Evolutionary conservation across 2,888 invertebrate genomes (phyloP).

Genomic region (Archaeoteleia sp.): DNA sequence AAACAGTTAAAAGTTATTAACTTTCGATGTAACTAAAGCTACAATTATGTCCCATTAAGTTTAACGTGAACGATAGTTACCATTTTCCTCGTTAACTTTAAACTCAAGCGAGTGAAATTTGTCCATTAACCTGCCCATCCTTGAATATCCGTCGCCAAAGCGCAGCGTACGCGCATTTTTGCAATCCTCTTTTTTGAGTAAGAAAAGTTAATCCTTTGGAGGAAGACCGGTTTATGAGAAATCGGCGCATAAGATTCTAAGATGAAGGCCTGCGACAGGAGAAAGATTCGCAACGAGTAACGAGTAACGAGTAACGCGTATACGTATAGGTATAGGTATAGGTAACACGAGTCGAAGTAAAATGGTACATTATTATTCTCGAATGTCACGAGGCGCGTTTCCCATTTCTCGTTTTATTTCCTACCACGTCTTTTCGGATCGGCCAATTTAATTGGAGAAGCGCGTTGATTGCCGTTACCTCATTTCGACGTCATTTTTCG

Average conservation of each 20-base stretch:
- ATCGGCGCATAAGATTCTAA: constrained; percentile 53
- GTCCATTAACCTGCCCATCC: no score
- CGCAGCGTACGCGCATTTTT: no score
- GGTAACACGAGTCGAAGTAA: constrained; percentile 34
- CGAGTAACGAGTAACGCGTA: constrained; percentile 49
- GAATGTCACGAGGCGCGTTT: constrained; percentile 11
- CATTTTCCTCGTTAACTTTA: no score
- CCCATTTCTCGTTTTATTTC: background rate
- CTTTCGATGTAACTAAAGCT: no score
- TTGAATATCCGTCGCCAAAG: no score
- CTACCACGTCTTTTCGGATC: background rate
- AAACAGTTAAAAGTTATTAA: no score
- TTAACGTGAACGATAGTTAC: no score
- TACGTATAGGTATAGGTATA: constrained; percentile 18
- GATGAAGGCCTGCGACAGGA: constrained; percentile 35
- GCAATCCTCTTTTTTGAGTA: constrained; percentile 1
- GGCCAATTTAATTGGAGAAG: no score
- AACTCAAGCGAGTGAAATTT: no score
- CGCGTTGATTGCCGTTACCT: no score
- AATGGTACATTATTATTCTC: constrained; percentile 39
- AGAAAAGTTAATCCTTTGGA: constrained; percentile 38
- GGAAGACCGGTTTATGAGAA: constrained; percentile 52
- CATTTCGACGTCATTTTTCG: no score
- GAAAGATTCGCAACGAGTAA: constrained; percentile 35
- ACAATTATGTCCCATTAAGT: no score